Conservation (phyloP, 2,113 vertebrate genomes). For the Gavialis gangeticus region DNA sequence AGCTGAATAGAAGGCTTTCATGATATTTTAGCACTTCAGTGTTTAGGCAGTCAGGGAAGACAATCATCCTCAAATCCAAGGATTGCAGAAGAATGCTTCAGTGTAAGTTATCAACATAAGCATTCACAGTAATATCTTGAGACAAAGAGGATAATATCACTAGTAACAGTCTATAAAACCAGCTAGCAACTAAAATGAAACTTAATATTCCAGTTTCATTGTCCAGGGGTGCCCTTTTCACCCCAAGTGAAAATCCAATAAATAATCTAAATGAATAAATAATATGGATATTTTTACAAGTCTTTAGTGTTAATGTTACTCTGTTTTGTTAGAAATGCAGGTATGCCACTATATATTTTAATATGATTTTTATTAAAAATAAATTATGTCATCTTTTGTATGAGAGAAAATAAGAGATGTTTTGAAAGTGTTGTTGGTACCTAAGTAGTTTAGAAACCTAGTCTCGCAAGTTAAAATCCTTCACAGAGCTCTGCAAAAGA, state of each 20-base stretch:
- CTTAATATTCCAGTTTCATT: neutral
- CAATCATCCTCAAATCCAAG: too few species aligned
- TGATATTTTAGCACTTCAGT: neutral
- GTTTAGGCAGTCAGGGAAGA: neutral
- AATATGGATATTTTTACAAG: fast-evolving
- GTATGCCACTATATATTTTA: neutral
- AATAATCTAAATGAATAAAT: neutral
- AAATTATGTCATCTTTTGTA: neutral
- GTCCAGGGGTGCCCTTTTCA: neutral
- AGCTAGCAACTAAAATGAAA: neutral
- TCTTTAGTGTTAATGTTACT: neutral
- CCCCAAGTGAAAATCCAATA: neutral
- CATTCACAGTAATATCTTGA: neutral
- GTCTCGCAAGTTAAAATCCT: neutral
- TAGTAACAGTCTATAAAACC: neutral
- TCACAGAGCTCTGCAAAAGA: neutral
- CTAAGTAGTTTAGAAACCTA: neutral
- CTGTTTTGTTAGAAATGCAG: neutral
- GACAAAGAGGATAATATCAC: neutral
- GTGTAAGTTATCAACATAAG: neutral
- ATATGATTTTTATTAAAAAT: neutral
- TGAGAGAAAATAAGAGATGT: neutral
- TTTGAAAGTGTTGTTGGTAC: neutral
- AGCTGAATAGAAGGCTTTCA: neutral
- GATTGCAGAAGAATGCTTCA: too few species aligned